Percentiles rank a stretch among this genome's conserved stretches.
phyloP scores from a whole-genome alignment of 2,113 vertebrate genomes.

The Calcarius ornatus region DNA sequence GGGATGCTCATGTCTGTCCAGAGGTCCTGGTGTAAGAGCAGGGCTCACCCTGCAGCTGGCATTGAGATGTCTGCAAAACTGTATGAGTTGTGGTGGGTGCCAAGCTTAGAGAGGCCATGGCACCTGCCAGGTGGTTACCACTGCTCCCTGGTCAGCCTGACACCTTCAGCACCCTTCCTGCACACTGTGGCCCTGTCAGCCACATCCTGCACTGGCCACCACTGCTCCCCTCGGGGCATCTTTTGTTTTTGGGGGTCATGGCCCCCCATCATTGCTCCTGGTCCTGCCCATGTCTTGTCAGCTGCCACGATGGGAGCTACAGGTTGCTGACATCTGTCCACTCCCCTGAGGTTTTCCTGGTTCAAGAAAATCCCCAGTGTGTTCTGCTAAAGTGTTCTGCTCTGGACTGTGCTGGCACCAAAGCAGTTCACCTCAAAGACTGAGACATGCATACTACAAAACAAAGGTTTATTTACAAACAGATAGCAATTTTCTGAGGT shows the following conservation, averaged over 20 bases:
- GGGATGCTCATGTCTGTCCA: fast-evolving
- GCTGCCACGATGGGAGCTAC: fast-evolving
- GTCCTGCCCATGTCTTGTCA: background rate
- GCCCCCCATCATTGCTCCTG: background rate
- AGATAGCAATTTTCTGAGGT: background rate
- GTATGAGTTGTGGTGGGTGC: background rate
- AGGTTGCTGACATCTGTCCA: background rate
- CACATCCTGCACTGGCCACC: background rate
- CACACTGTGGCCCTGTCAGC: background rate
- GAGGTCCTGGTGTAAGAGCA: fast-evolving
- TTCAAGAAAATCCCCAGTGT: background rate
- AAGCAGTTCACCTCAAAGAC: fast-evolving
- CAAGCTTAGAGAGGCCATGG: background rate
- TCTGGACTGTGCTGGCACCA: background rate
- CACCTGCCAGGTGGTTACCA: background rate
- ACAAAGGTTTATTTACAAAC: background rate
- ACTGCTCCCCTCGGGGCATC: background rate
- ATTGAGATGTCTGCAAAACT: background rate
- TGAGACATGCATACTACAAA: background rate
- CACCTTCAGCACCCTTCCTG: background rate
- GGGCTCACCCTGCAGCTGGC: background rate
- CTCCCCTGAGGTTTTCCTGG: background rate
- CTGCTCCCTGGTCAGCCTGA: background rate
- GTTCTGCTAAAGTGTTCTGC: background rate
- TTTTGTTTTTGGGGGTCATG: background rate